Base-by-base conservation (phyloP, 37 sponge, comb jelly and placozoan species). In the Trichoplax adhaerens region DNA sequence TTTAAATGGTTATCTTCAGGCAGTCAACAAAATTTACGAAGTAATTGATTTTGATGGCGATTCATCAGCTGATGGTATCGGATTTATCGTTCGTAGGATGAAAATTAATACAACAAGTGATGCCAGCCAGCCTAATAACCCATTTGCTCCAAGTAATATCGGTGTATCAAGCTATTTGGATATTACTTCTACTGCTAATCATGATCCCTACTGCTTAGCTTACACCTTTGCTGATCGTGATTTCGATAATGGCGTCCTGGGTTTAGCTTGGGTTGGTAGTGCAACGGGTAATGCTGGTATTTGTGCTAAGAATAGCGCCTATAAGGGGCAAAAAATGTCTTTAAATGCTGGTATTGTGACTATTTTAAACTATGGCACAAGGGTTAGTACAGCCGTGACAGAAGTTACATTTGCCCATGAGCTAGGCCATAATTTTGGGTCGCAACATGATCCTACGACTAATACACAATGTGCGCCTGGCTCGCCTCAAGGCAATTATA, bases 381-480 rank as follows among this genome's bases (percentile, higher is more conserved):
- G 74, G 1, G 84, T 94, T 1, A 68, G 84, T 10, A 64, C 69
- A 0, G 56, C 58, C 3, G 80, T 89, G 29, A 66, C 82, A 48
- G 70, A 62, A 2, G 72, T 94, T 47, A 94, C 95, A 0, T 84
- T 94, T 69, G 87, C 95, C 73, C 95, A 94, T 69, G 90, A 94
- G 72, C 77, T 83, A 47, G 95, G 95, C 57, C 95, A 94, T 70
- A 94, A 94, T 79, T 89, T 94, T 79, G 95, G 95, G 0, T 89
- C 95, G 52, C 77, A 78, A 29, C 29, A 29, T 29, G 29, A 29
- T 29, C 29, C 29, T 29, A 29, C 29, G 29, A 29, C 29, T 29
- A 29, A 29, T 29, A 29, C 29, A 29, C 29, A 29, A 29, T 29
- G 29, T 29, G 29, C 29, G 29, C 29, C 29, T 29, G 29, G 29